Base-by-base conservation (phyloP, 2,113 vertebrate species). In the Siniperca chuatsi region DNA sequence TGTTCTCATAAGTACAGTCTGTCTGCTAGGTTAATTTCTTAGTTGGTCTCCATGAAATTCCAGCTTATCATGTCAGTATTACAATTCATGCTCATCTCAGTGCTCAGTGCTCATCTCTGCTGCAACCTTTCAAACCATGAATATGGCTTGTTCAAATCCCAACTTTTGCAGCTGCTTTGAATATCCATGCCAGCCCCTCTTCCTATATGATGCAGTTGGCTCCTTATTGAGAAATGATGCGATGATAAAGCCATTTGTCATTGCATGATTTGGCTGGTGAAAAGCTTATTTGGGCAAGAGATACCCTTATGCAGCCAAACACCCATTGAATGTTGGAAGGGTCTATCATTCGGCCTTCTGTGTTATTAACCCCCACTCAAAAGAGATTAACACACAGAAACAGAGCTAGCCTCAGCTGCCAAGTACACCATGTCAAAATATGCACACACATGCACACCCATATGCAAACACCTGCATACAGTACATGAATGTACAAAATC, bases 361-460 rank as follows among this genome's bases (percentile, higher is more conserved):
- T 79, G 77, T 71, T 85, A 83, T 84, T 92, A 90, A 89, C 80
- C 86, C 78, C 69, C 77, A 68, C 79, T 88, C 72, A 79, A 72
- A 83, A 65, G 73, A 85, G 83, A 93, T 88, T 78, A 77, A 54
- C 82, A 76, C 75, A 62, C 37, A 74, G 68, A 88, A 82, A 57
- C 57, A 78, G 61, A 75, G 29, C 42, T 23, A 23, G 75, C 23
- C 8, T 69, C n/a, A 44, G 67, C 20, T 79, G 79, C 84, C 86
- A 89, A 85, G 57, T 82, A 40, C 66, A 77, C 37, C 2, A 2
- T 74, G n/a, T 82, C 55, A 75, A 62, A 87, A 73, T 81, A 61
- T 79, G 70, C 42, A 75, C 54, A 61, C 61, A 64, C 40, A 74
- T 79, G 74, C 21, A 40, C 60, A 68, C 55, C 33, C 76, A 76